Percentiles rank a stretch among this genome's conserved stretches.
Evolutionary conservation across 2,888 invertebrate genomes (phyloP).

Genomic region (Harmothoe impar): DNA sequence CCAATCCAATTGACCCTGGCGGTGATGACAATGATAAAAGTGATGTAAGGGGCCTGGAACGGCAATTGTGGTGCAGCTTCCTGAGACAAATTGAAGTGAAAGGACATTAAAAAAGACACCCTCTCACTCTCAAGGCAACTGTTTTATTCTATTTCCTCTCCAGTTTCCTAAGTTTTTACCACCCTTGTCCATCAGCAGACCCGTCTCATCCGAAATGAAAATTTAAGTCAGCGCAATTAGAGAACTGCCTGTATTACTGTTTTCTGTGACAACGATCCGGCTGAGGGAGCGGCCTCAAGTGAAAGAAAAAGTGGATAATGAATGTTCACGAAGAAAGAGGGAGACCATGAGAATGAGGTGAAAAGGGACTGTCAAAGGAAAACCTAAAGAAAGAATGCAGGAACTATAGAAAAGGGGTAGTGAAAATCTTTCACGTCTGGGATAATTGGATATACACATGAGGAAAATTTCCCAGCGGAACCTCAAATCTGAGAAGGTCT

Average conservation of each 20-base stretch:
- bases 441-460: not conserved
- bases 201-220: not conserved
- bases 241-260: not conserved
- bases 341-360: not conserved
- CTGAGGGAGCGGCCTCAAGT: not conserved
- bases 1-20: too few species aligned
- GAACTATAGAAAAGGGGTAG: not conserved
- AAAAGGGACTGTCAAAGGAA: not conserved
- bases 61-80: too few species aligned
- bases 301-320: not conserved
- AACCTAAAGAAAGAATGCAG: not conserved
- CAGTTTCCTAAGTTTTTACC: not conserved
- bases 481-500: too few species aligned
- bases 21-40: too few species aligned
- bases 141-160: not conserved
- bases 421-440: not conserved
- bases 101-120: not conserved
- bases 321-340: not conserved
- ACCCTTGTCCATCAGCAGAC: not conserved
- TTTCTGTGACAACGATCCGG: not conserved
- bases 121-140: not conserved
- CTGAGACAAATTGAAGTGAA: too few species aligned
- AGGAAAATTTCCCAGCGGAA: too few species aligned
- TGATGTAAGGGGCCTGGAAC: too few species aligned
- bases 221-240: conserved; percentile 21